Evolutionary conservation across 2,797 vertebrate genomes (phyloP).

Genomic region (Ceyx erithaca): DNA sequence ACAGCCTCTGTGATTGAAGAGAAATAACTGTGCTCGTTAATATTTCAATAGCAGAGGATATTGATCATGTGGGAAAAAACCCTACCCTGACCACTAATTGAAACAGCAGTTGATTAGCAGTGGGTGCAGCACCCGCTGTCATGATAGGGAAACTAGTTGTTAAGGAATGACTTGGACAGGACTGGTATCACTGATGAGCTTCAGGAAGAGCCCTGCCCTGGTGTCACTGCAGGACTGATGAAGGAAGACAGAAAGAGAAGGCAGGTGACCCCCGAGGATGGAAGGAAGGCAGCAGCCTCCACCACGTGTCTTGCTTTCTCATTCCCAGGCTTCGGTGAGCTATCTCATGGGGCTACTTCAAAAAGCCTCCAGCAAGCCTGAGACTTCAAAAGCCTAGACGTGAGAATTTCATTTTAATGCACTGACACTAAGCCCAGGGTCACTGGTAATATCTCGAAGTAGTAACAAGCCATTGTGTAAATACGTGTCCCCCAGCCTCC

Average conservation of each 20-base stretch:
- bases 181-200: neutral
- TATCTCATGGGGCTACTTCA: neutral
- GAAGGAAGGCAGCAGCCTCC: neutral
- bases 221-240: neutral
- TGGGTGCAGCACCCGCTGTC: neutral
- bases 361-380: constrained; percentile 39
- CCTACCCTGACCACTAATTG: neutral
- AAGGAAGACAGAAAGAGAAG: neutral
- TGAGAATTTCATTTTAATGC: constrained; percentile 44
- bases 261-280: neutral
- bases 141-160: neutral
- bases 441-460: constrained; percentile 63
- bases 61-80: neutral
- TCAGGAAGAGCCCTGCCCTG: neutral
- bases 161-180: neutral
- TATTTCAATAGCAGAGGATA: neutral
- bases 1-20: neutral
- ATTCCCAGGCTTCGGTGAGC: neutral
- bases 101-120: constrained; percentile 12
- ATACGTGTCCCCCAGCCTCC: constrained; percentile 47
- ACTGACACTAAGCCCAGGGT: constrained; percentile 51
- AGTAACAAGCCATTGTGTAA: constrained; percentile 70
- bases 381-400: constrained; percentile 38
- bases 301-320: neutral
- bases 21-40: constrained; percentile 10